Evolutionary conservation across 2,113 vertebrate species (phyloP).

Genomic region (Tragelaphus imberbis): DNA sequence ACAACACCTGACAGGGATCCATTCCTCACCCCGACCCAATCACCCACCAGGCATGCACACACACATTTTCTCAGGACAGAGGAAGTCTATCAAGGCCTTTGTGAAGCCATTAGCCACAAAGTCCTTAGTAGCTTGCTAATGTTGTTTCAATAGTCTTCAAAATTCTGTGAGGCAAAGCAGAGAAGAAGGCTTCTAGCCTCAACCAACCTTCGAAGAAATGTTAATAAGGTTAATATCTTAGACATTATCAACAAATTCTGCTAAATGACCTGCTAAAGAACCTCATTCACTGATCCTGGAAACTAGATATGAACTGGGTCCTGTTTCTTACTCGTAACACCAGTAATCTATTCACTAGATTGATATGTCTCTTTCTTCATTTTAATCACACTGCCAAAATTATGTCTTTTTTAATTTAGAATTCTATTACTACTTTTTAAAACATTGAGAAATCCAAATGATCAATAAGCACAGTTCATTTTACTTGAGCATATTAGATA

Average conservation of each 20-base stretch:
- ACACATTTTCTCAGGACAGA: not conserved
- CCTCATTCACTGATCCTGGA: not conserved
- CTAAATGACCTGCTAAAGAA: not conserved
- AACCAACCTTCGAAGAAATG: not conserved
- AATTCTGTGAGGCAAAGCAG: not conserved
- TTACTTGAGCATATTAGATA: not conserved
- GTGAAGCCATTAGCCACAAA: not conserved
- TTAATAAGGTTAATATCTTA: not conserved
- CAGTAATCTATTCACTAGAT: not conserved
- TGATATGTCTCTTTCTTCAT: not conserved
- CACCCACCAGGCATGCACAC: not conserved
- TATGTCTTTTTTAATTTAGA: slow-evolving; percentile 1
- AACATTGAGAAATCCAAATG: not conserved
- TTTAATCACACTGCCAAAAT: not conserved
- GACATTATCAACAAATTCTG: not conserved
- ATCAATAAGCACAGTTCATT: not conserved
- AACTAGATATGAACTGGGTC: not conserved
- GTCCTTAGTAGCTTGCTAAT: not conserved
- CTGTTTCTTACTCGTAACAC: not conserved
- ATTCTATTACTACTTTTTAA: not conserved
- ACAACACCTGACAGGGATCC: not conserved
- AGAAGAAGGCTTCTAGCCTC: not conserved
- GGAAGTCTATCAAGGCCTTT: not conserved
- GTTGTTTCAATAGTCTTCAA: not conserved
- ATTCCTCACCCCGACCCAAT: not conserved